Evolutionary conservation across 2,113 vertebrate genomes (phyloP), one percentile per base, ranked within the genome.

Genomic region (Poeciliopsis occidentalis): DNA sequence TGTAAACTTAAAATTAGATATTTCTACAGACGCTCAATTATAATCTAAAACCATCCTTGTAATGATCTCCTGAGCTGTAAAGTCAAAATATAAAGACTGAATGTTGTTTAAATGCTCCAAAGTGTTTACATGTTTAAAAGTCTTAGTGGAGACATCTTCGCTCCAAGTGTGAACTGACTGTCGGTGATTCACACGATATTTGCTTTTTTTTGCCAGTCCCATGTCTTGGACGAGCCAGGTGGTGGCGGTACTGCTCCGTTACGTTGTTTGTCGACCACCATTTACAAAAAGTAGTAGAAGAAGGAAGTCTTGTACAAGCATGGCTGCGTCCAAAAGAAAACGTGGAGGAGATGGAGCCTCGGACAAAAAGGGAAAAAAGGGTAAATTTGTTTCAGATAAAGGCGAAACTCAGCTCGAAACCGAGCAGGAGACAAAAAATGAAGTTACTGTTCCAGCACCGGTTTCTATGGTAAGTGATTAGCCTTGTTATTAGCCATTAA

Each of bases 311-410:
- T 10, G 2, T 13, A 2, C 8, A 60, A 93, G 89, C 81, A 97
- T 97, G 97, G 94, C 86, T 83, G 91, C 92, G 4, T 39, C 81
- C 73, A 96, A 96, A 92, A 94, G 96, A 67, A 96, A 96, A 66
- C 94, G 91, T 95, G 95, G 88, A 71, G 82, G 76, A 39, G 90
- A 47, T 0, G 60, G 0, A 0, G 13, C 60, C 3, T 39, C 3
- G 1, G 24, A 39, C 0, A 89, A 88, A 74, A 75, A 84, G 5
- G 79, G 93, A 62, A 93, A 96, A 89, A 87, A 91, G 79, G 90
- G 3, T 0, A 95, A 94, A 88, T 60, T 73, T 1, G 70, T 71
- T 0, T 72, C 70, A 24, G 90, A 86, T 41, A 76, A 8, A 60
- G 60, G 26, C 0, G 37, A 89, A 29, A 29, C 3, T 0, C 6